Conservation (phyloP, 2,113 vertebrate species). For the Coturnix japonica region DNA sequence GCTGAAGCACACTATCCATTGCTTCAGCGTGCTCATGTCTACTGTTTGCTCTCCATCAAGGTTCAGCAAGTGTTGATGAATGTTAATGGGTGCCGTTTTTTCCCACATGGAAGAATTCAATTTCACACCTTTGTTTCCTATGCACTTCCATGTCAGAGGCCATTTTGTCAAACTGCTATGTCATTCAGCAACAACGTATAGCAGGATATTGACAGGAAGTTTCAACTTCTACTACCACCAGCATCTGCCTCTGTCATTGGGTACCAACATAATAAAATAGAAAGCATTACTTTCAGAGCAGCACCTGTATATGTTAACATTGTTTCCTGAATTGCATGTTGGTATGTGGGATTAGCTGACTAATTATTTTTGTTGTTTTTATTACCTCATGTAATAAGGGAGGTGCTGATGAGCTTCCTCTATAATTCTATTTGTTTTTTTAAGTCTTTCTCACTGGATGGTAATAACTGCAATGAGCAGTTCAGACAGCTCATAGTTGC, state of each 20-base stretch:
- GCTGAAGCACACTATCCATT: background rate
- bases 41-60: background rate
- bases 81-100: background rate
- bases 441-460: background rate
- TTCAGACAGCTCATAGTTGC: constrained; percentile 67
- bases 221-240: background rate
- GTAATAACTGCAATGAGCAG: constrained; percentile 13
- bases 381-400: background rate
- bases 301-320: background rate
- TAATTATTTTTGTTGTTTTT: constrained; percentile 33
- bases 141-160: background rate
- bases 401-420: constrained; percentile 19
- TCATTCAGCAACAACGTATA: background rate
- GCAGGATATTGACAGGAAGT: background rate
- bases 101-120: background rate
- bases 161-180: background rate
- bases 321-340: background rate
- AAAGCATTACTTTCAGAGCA: background rate
- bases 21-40: background rate
- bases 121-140: too few species aligned
- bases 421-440: constrained; percentile 31
- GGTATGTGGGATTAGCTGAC: background rate
- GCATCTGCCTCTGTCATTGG: background rate
- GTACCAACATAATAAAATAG: background rate
- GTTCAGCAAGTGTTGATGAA: background rate